phyloP scores from a whole-genome alignment of 2,113 vertebrate species.

The Oreochromis tanganicae region DNA sequence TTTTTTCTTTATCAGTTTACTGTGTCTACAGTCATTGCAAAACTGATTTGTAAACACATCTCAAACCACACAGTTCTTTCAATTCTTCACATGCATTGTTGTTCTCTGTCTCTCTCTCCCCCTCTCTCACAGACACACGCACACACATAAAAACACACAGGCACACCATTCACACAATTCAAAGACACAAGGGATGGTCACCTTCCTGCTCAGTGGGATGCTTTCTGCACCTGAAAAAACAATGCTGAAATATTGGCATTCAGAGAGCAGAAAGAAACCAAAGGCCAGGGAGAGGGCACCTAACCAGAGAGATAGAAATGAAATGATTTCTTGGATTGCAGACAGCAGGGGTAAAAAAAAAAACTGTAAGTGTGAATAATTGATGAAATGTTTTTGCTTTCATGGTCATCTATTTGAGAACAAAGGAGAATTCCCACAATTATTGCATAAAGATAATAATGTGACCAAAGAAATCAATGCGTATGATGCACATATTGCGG shows the following conservation, averaged over 20 bases:
- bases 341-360: slow-evolving; percentile 27
- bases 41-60: not conserved
- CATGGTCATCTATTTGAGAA: not conserved
- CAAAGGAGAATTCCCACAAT: not conserved
- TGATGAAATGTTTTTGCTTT: slow-evolving; percentile 23
- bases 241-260: slow-evolving; percentile 51
- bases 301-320: slow-evolving; percentile 11
- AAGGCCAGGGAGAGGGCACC: slow-evolving; percentile 23
- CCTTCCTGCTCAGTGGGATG: slow-evolving; percentile 46
- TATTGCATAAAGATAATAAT: not conserved
- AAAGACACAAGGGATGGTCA: slow-evolving; percentile 35
- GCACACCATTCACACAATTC: not conserved
- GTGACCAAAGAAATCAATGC: not conserved
- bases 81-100: not conserved
- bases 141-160: not conserved
- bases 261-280: slow-evolving; percentile 27
- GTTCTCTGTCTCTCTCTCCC: not conserved
- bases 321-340: slow-evolving; percentile 39
- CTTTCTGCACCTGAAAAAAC: slow-evolving; percentile 23
- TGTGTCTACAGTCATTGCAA: not conserved
- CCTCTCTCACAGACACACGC: not conserved
- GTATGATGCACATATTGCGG: not conserved
- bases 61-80: not conserved
- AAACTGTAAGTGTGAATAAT: slow-evolving; percentile 41
- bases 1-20: not conserved